Conservation (phyloP, 1,140 invertebrate species). For the Calosoma granatense region DNA sequence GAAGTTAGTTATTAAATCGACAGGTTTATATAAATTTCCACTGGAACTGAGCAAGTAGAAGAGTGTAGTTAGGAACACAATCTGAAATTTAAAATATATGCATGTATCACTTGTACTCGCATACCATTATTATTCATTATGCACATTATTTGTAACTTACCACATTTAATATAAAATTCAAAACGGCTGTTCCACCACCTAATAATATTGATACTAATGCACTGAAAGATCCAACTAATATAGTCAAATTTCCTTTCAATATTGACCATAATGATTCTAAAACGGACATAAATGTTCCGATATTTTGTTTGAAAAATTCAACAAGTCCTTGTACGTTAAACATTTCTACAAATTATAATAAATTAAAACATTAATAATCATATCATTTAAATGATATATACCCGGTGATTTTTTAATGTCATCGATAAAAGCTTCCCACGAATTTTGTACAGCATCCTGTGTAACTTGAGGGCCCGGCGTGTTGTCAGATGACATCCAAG, state of each 20-base stretch:
- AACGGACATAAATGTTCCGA: slow-evolving; percentile 81
- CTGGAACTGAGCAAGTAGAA: slow-evolving; percentile 92
- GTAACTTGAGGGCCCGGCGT: slow-evolving; percentile 55
- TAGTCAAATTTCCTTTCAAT: slow-evolving; percentile 81
- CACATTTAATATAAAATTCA: slow-evolving; percentile 87
- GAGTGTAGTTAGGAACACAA: slow-evolving; percentile 91
- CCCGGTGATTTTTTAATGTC: slow-evolving; percentile 62
- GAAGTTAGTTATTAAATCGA: slow-evolving; percentile 69
- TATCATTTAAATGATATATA: slow-evolving; percentile 25
- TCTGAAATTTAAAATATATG: slow-evolving; percentile 44
- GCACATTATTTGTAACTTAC: slow-evolving; percentile 43
- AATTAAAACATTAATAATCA: neutral
- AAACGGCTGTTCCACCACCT: slow-evolving; percentile 83
- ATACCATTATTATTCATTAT: slow-evolving; percentile 15
- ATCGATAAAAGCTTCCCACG: slow-evolving; percentile 62
- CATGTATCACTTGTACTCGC: neutral
- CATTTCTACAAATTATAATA: slow-evolving; percentile 43
- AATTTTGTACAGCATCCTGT: slow-evolving; percentile 52
- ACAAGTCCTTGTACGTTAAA: slow-evolving; percentile 66
- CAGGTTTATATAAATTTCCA: slow-evolving; percentile 80
- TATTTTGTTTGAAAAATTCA: slow-evolving; percentile 81
- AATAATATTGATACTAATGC: slow-evolving; percentile 80
- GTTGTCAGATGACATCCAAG: slow-evolving; percentile 66
- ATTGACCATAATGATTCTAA: slow-evolving; percentile 89
- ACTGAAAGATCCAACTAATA: slow-evolving; percentile 79